phyloP scores from a whole-genome alignment of 2,797 vertebrate genomes.

The Semotilus atromaculatus region DNA sequence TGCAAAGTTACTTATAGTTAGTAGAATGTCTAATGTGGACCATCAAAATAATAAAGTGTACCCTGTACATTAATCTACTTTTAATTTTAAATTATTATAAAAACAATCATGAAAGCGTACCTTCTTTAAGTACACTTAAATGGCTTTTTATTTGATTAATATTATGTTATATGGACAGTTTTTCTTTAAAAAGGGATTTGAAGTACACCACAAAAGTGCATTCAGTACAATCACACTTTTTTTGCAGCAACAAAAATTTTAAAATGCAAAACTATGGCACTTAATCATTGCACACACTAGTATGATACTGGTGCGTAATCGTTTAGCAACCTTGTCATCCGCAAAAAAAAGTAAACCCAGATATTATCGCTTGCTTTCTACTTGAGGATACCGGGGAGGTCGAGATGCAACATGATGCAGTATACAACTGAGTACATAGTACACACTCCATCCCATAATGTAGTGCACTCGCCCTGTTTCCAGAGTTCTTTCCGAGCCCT shows the following conservation, averaged over 20 bases:
- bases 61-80: too few species aligned
- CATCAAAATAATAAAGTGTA: too few species aligned
- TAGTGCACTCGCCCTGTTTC: background rate
- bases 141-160: too few species aligned
- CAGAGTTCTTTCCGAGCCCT: background rate
- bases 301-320: background rate
- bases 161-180: too few species aligned
- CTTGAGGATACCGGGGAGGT: background rate
- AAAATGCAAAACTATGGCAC: background rate
- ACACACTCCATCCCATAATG: background rate
- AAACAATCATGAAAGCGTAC: too few species aligned
- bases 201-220: too few species aligned
- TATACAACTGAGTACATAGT: background rate
- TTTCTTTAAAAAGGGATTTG: too few species aligned
- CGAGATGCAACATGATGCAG: background rate
- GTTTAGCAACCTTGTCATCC: background rate
- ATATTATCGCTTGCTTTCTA: background rate
- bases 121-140: too few species aligned
- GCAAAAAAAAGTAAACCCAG: background rate
- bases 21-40: too few species aligned
- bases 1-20: too few species aligned
- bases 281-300: background rate
- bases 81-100: too few species aligned
- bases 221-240: too few species aligned
- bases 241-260: background rate